Percentiles rank a stretch among this genome's conserved stretches.
Evolutionary conservation across 1,140 invertebrate species (phyloP).

Genomic region (Sitobion miscanthi): DNA sequence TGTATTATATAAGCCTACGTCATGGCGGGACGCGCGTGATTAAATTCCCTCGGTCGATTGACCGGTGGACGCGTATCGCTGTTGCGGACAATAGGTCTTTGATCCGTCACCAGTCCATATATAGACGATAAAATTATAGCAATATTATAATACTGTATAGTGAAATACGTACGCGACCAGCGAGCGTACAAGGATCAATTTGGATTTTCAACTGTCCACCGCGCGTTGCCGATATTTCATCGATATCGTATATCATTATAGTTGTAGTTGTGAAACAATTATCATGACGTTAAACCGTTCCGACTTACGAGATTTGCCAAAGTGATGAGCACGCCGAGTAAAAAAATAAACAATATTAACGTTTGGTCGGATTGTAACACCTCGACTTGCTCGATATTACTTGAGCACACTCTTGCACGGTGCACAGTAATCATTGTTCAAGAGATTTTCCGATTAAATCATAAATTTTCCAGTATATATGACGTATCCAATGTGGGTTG

Average conservation of each 20-base stretch:
- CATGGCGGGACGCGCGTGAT: neutral
- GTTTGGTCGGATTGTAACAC: neutral
- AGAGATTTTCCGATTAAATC: neutral
- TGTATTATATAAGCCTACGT: neutral
- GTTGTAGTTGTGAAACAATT: neutral
- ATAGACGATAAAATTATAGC: neutral
- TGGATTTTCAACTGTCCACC: neutral
- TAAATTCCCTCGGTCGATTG: neutral
- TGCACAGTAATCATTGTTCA: neutral
- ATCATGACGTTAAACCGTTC: neutral
- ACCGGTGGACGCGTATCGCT: neutral
- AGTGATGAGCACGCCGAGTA: neutral
- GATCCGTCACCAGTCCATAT: neutral
- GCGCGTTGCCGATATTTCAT: neutral
- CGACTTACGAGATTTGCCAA: neutral
- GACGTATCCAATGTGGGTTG: too few species aligned
- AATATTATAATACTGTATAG: neutral
- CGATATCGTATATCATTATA: neutral
- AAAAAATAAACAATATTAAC: neutral
- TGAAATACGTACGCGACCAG: neutral
- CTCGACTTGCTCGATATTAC: neutral
- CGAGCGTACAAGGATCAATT: neutral
- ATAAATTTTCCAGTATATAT: neutral
- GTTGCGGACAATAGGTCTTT: neutral
- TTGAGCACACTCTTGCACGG: neutral